Evolutionary conservation across 1,140 invertebrate genomes (phyloP).

Genomic region (Drosophila dunni): DNA sequence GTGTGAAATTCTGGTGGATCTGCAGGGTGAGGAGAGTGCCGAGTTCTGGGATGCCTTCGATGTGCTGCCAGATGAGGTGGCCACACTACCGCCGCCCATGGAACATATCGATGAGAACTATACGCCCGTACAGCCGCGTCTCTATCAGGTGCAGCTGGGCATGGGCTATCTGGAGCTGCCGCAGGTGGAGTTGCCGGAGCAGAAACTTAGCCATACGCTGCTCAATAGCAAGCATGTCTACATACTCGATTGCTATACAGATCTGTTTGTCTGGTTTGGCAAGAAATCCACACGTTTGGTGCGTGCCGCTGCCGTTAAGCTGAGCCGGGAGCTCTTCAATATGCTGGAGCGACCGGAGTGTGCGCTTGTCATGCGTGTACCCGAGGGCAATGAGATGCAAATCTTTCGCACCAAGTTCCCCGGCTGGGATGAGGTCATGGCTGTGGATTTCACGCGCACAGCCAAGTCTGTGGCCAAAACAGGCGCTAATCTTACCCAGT

Average conservation of each 20-base stretch:
- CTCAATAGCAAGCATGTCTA: slow-evolving; percentile 98
- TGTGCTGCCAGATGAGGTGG: slow-evolving; percentile 84
- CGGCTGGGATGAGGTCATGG: slow-evolving; percentile 99
- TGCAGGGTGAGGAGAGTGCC: slow-evolving; percentile 91
- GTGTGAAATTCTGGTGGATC: slow-evolving; percentile 94
- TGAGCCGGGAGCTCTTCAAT: slow-evolving; percentile 97
- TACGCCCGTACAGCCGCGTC: slow-evolving; percentile 89
- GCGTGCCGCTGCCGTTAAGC: slow-evolving; percentile 97
- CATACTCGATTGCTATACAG: slow-evolving; percentile 97
- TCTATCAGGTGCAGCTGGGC: slow-evolving; percentile 98
- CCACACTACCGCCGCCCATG: slow-evolving; percentile 52
- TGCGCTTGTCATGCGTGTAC: slow-evolving; percentile 94
- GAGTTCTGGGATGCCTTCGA: slow-evolving; percentile 94
- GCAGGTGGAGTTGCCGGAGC: slow-evolving; percentile 94
- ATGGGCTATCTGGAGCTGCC: slow-evolving; percentile 99
- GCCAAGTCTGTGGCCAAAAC: slow-evolving; percentile 98
- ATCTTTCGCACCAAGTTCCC: slow-evolving; percentile 99
- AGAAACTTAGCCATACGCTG: slow-evolving; percentile 90
- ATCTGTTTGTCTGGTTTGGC: slow-evolving; percentile 99
- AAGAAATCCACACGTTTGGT: slow-evolving; percentile 98
- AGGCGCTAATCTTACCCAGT: slow-evolving; percentile 97
- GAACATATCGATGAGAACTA: slow-evolving; percentile 94
- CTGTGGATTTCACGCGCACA: slow-evolving; percentile 99
- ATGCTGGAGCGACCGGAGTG: slow-evolving; percentile 96
- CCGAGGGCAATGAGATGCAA: slow-evolving; percentile 93